These are phyloP conservation scores for Pterobdella sp. DNA, from an alignment of 2,888 invertebrate genomes.

Conservation along the genomic window DNA sequence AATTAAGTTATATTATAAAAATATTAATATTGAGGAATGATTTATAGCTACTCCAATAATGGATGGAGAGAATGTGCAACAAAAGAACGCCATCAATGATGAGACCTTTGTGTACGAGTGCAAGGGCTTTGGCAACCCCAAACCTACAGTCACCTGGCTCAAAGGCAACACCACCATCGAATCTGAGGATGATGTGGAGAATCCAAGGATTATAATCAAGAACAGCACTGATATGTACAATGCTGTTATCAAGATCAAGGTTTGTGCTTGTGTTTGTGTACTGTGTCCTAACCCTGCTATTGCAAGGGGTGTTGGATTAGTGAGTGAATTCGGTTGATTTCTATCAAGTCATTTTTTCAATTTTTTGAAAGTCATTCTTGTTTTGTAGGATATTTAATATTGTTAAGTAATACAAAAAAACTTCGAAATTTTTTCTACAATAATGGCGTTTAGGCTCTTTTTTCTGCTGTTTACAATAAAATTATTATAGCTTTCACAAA, in stretches of 20 bases:
- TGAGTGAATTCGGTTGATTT: too few species aligned
- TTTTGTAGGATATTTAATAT: too few species aligned
- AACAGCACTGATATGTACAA: not conserved
- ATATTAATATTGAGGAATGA: too few species aligned
- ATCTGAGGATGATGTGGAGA: not conserved
- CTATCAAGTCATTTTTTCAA: too few species aligned
- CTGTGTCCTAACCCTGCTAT: not conserved
- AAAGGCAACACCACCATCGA: not conserved
- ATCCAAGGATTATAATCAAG: not conserved
- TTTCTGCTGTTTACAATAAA: too few species aligned
- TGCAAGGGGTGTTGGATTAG: too few species aligned
- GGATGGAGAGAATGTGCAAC: not conserved
- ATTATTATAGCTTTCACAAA: too few species aligned
- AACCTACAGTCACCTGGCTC: conserved; percentile 1
- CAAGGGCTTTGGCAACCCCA: conserved; percentile 21
- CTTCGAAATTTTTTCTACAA: too few species aligned
- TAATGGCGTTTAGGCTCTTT: too few species aligned
- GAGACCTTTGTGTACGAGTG: conserved; percentile 26
- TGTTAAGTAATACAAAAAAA: too few species aligned
- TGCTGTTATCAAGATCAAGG: conserved; percentile 3
- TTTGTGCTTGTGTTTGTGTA: not conserved
- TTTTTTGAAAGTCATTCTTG: too few species aligned
- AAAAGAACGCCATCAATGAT: conserved; percentile 24
- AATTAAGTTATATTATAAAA: too few species aligned
- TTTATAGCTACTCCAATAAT: not conserved